phyloP scores from a whole-genome alignment of 2,113 vertebrate genomes.

The Gnathonemus echidnorhynchus region DNA sequence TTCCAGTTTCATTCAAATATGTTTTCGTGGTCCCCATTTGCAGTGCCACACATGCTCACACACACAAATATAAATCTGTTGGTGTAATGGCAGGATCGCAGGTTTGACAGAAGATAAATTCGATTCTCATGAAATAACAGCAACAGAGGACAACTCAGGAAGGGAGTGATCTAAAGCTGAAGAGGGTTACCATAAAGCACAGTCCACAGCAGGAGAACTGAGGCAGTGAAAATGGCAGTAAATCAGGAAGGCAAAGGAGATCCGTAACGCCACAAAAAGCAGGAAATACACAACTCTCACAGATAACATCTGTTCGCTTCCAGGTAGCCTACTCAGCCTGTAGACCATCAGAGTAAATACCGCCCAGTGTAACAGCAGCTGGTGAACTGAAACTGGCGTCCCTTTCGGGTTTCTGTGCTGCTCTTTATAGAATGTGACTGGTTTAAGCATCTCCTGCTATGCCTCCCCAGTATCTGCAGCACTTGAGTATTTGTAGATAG shows the following conservation, averaged over 20 bases:
- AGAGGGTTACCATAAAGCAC: conserved; percentile 19
- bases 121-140: conserved; percentile 3
- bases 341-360: not conserved
- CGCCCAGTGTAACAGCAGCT: not conserved
- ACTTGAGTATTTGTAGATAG: not conserved
- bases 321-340: not conserved
- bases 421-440: conserved; percentile 3
- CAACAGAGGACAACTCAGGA: not conserved
- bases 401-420: not conserved
- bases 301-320: not conserved
- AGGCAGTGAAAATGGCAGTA: conserved; percentile 25
- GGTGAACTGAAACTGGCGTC: not conserved
- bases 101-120: not conserved
- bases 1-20: not conserved
- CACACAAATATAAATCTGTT: not conserved
- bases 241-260: conserved; percentile 20
- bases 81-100: not conserved
- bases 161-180: not conserved
- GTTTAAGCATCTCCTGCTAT: not conserved
- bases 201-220: conserved; percentile 1
- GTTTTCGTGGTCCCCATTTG: not conserved
- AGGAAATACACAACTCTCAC: conserved; percentile 12
- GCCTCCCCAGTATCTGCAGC: not conserved
- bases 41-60: not conserved
- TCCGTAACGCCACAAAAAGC: conserved; percentile 6